Conservation (phyloP, 1,140 invertebrate genomes). For the Heliothis virescens region DNA sequence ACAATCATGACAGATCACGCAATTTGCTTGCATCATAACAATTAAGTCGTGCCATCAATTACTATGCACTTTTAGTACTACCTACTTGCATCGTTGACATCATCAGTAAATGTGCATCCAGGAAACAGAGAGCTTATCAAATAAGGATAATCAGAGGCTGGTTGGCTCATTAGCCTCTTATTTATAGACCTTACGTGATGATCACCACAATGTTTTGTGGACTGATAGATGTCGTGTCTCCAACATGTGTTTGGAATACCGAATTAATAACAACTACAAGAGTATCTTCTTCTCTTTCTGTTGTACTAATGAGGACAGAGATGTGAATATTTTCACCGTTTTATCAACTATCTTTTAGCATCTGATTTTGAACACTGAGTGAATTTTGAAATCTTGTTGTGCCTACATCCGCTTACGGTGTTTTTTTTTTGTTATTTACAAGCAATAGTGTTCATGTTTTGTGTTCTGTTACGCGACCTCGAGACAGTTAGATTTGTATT, state of each 20-base stretch:
- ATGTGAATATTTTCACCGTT: constrained; percentile 30
- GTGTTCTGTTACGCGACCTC: constrained; percentile 7
- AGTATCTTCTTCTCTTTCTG: constrained; percentile 10
- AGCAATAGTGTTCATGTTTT: constrained; percentile 5
- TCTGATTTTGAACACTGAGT: constrained; percentile 37
- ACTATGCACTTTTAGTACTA: neutral
- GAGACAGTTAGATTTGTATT: neutral
- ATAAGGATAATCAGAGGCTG: constrained; percentile 40
- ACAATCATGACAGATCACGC: neutral
- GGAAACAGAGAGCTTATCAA: constrained; percentile 22
- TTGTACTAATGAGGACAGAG: constrained; percentile 2
- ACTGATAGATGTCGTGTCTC: constrained; percentile 73
- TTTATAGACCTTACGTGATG: constrained; percentile 75
- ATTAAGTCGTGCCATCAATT: neutral
- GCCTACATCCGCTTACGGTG: constrained; percentile 37
- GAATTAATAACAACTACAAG: neutral
- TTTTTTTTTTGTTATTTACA: constrained; percentile 31
- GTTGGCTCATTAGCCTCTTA: constrained; percentile 69
- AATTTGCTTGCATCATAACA: too few species aligned
- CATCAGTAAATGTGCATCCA: constrained; percentile 30
- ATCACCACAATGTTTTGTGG: constrained; percentile 65
- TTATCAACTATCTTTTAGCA: constrained; percentile 29
- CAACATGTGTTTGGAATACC: constrained; percentile 60
- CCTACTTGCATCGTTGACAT: constrained; percentile 12
- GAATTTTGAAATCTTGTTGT: constrained; percentile 38